Evolutionary conservation across 1,140 invertebrate genomes (phyloP).

Genomic region (Lordiphosa mommai): DNA sequence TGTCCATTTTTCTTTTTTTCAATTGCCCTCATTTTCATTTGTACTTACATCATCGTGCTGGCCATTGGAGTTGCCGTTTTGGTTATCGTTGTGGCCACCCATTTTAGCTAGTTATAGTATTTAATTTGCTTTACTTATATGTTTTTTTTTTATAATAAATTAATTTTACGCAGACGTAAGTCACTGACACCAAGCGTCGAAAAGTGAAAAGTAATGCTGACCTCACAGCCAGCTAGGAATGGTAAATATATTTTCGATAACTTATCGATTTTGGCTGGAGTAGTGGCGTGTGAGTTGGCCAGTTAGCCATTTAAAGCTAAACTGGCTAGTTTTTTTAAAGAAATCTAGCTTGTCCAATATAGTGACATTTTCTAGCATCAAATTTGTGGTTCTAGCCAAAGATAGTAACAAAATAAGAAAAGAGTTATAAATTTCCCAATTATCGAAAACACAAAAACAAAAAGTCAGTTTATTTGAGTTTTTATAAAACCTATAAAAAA

Average conservation of each 20-base stretch:
- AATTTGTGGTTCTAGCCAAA: too few species aligned
- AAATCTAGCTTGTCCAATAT: too few species aligned
- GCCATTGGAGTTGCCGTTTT: slow-evolving; percentile 70
- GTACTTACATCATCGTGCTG: slow-evolving; percentile 76
- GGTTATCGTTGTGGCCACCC: slow-evolving; percentile 64
- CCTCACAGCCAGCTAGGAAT: not conserved
- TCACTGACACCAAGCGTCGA: not conserved
- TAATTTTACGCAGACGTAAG: slow-evolving; percentile 3
- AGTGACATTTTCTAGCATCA: too few species aligned
- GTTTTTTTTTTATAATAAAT: slow-evolving; percentile 1
- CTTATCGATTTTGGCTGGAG: not conserved
- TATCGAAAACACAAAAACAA: too few species aligned
- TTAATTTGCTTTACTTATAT: not conserved
- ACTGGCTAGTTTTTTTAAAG: too few species aligned
- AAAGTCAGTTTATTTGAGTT: too few species aligned
- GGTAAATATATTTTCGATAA: not conserved
- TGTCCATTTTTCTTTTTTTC: not conserved
- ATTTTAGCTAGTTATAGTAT: slow-evolving; percentile 15
- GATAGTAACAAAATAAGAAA: too few species aligned
- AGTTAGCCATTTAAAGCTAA: too few species aligned
- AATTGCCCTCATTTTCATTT: slow-evolving; percentile 6
- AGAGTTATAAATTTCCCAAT: too few species aligned
- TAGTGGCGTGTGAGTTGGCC: too few species aligned
- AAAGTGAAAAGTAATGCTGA: slow-evolving; percentile 1
- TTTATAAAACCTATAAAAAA: too few species aligned